phyloP scores from a whole-genome alignment of 2,888 invertebrate genomes.

The Gryllus longicercus region DNA sequence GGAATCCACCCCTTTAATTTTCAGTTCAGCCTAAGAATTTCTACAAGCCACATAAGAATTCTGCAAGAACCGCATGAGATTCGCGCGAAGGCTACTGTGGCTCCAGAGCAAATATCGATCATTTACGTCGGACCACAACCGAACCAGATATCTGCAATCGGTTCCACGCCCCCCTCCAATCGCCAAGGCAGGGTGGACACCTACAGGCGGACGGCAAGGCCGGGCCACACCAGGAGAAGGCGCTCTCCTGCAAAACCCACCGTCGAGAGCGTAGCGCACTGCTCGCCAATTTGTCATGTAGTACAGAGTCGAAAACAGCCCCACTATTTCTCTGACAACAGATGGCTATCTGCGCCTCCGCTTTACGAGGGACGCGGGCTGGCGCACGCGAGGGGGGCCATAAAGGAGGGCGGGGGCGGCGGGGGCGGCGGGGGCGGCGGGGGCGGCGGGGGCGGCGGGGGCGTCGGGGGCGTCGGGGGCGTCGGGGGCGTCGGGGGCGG shows the following conservation, averaged over 20 bases:
- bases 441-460: not conserved
- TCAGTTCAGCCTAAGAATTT: too few species aligned
- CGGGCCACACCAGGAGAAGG: not conserved
- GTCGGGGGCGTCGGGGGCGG: not conserved
- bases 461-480: not conserved
- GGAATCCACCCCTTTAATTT: too few species aligned
- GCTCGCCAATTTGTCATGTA: conserved; percentile 4
- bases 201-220: not conserved
- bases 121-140: too few species aligned
- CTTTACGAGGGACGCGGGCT: not conserved
- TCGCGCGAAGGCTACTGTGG: too few species aligned
- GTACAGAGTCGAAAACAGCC: not conserved
- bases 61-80: too few species aligned
- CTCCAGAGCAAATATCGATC: too few species aligned
- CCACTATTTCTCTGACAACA: conserved; percentile 11
- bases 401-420: not conserved
- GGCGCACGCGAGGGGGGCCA: not conserved
- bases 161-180: too few species aligned
- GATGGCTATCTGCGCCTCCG: conserved; percentile 8
- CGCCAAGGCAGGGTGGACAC: too few species aligned
- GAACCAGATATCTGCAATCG: too few species aligned
- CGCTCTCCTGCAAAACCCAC: not conserved
- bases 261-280: not conserved
- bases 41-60: too few species aligned
- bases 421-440: not conserved